Percentiles rank a stretch among this genome's conserved stretches.
These are phyloP conservation scores for Metaphire vulgaris DNA, from an alignment of 1,140 invertebrate genomes.

Conservation along the genomic window DNA sequence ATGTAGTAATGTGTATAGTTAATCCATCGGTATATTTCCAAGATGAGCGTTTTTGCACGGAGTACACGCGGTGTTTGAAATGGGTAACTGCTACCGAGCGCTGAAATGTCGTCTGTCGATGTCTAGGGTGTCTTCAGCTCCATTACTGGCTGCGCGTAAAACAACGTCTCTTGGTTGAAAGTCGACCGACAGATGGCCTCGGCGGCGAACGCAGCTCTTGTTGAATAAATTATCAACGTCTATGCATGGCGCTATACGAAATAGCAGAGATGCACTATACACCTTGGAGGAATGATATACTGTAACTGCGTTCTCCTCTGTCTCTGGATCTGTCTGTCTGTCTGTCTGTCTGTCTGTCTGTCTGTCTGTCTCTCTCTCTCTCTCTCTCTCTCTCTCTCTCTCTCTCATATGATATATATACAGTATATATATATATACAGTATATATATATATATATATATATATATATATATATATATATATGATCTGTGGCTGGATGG, in stretches of 20 bases:
- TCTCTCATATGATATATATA: background rate
- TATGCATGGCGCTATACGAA: too few species aligned
- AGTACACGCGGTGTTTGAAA: too few species aligned
- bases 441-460: too few species aligned
- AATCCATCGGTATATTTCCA: too few species aligned
- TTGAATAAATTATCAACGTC: background rate
- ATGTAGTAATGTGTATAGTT: too few species aligned
- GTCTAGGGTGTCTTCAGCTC: too few species aligned
- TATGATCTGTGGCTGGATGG: background rate
- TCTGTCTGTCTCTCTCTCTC: background rate
- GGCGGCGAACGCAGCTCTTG: background rate
- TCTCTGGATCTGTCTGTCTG: background rate
- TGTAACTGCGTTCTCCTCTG: background rate
- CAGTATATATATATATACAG: background rate
- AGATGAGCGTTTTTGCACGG: too few species aligned
- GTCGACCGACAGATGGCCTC: background rate
- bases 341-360: constrained; percentile 1
- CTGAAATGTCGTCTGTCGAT: too few species aligned
- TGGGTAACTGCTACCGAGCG: too few species aligned
- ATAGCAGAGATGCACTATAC: too few species aligned
- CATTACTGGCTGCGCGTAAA: background rate
- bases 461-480: too few species aligned
- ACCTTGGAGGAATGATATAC: too few species aligned
- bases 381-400: background rate
- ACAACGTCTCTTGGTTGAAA: background rate